phyloP scores from a whole-genome alignment of 2,797 vertebrate species.

The Carapus acus region DNA sequence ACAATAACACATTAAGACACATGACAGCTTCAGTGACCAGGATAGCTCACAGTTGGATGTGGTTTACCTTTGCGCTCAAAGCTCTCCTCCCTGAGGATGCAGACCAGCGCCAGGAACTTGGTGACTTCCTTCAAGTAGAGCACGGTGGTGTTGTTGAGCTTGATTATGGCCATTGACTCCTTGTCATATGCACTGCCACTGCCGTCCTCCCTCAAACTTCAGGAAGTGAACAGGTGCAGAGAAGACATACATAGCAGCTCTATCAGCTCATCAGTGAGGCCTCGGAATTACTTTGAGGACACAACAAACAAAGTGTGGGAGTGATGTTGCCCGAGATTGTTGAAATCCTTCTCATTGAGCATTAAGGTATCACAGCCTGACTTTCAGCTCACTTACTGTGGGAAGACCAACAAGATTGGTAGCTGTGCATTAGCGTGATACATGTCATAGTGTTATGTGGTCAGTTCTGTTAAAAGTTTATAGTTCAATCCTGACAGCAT shows the following conservation, averaged over 20 bases:
- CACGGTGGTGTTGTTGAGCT: slow-evolving; percentile 99
- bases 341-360: slow-evolving; percentile 10
- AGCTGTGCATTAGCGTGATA: no score
- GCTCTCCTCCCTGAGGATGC: slow-evolving; percentile 98
- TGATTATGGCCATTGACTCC: slow-evolving; percentile 99
- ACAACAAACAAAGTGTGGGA: no score
- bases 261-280: slow-evolving; percentile 22
- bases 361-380: slow-evolving; percentile 17
- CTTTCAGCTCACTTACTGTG: no score
- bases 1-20: not conserved
- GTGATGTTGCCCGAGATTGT: not conserved
- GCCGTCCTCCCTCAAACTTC: slow-evolving; percentile 93
- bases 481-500: no score
- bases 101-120: slow-evolving; percentile 97
- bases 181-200: slow-evolving; percentile 98
- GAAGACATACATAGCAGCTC: slow-evolving; percentile 19
- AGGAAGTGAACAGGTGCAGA: slow-evolving; percentile 8
- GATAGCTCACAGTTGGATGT: no score
- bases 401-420: no score
- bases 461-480: no score
- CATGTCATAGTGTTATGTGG: no score
- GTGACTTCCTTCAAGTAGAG: slow-evolving; percentile 99
- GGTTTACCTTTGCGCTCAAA: slow-evolving; percentile 95
- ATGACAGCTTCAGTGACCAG: no score
- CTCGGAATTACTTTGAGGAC: slow-evolving; percentile 16